Evolutionary conservation across 2,113 vertebrate species (phyloP).

Genomic region (Ammodytes dubius): DNA sequence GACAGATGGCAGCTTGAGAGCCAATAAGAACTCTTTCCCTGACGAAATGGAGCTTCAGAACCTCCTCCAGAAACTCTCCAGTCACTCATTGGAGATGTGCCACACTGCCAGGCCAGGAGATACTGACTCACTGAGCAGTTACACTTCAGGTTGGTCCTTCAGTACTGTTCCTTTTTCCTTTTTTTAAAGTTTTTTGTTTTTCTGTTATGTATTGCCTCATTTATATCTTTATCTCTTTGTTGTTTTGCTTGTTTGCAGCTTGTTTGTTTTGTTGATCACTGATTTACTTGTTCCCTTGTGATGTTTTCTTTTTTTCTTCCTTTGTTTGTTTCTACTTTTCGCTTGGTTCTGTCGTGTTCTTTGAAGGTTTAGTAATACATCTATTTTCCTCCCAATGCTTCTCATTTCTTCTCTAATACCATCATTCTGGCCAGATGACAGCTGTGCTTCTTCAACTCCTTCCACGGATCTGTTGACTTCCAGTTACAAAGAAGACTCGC

Average conservation of each 20-base stretch:
- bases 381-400: not conserved
- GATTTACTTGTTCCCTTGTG: not conserved
- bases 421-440: slow-evolving; percentile 63
- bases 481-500: slow-evolving; percentile 67
- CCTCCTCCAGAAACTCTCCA: slow-evolving; percentile 82
- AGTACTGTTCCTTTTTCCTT: not conserved
- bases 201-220: not conserved
- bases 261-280: not conserved
- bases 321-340: not conserved
- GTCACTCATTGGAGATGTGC: slow-evolving; percentile 74
- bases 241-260: not conserved
- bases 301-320: not conserved
- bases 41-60: slow-evolving; percentile 86
- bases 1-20: slow-evolving; percentile 45
- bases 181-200: not conserved
- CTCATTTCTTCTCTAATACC: not conserved
- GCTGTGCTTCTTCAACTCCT: slow-evolving; percentile 67
- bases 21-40: slow-evolving; percentile 71
- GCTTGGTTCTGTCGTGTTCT: not conserved
- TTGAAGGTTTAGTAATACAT: not conserved
- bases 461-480: slow-evolving; percentile 56
- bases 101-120: slow-evolving; percentile 64
- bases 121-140: slow-evolving; percentile 77
- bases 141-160: slow-evolving; percentile 67
- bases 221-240: not conserved